Evolutionary conservation across 2,888 invertebrate species (phyloP).

Genomic region (Pelosia muscerda): DNA sequence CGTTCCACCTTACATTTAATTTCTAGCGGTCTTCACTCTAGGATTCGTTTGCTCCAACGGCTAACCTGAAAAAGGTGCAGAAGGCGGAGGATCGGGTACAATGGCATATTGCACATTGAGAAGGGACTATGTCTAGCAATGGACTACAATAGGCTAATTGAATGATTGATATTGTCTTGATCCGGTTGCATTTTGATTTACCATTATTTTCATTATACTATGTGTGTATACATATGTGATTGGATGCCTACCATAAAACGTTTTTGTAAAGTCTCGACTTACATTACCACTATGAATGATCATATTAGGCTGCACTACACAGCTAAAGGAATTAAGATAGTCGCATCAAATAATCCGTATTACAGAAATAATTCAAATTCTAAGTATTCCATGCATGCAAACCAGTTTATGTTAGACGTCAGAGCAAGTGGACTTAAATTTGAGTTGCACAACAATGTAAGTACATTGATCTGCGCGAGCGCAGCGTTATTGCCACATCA

Average conservation of each 20-base stretch:
- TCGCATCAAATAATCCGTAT: neutral
- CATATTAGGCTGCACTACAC: too few species aligned
- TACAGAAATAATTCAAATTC: conserved; percentile 31
- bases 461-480: conserved; percentile 42
- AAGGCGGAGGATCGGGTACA: too few species aligned
- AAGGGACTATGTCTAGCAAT: too few species aligned
- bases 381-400: conserved; percentile 34
- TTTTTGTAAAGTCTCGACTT: neutral
- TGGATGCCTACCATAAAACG: neutral
- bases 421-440: conserved; percentile 56
- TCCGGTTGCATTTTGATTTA: too few species aligned
- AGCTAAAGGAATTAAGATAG: neutral
- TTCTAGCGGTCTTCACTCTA: too few species aligned
- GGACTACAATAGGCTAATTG: too few species aligned
- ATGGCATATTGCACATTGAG: too few species aligned
- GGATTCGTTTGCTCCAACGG: too few species aligned
- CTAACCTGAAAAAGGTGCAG: too few species aligned
- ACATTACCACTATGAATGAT: neutral
- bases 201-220: neutral
- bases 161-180: too few species aligned
- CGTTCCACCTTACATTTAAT: too few species aligned
- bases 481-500: conserved; percentile 45
- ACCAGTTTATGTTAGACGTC: conserved; percentile 45
- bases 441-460: conserved; percentile 56
- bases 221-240: neutral